phyloP scores from a whole-genome alignment of 2,113 vertebrate species.

The Tupaia tana region DNA sequence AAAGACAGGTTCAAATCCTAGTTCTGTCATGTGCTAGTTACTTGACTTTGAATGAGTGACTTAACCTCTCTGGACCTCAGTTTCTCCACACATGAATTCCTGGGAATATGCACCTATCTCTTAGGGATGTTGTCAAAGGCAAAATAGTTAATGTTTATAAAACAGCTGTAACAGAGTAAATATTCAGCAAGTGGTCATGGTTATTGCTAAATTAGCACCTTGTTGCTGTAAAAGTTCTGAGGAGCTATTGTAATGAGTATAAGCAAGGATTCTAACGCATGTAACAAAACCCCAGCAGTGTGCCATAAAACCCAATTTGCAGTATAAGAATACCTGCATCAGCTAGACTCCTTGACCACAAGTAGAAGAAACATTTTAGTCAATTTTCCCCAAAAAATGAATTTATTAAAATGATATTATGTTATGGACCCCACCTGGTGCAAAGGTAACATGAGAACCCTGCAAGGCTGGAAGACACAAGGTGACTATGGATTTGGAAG shows the following conservation, averaged over 20 bases:
- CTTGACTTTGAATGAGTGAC: background rate
- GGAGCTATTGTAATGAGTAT: background rate
- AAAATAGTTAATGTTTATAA: background rate
- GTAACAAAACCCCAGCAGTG: background rate
- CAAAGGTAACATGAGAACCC: too few species aligned
- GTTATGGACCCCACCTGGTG: too few species aligned
- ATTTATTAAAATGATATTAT: conserved; percentile 28
- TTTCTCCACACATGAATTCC: conserved; percentile 38
- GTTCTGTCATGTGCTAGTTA: background rate
- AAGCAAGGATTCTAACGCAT: background rate
- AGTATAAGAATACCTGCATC: background rate
- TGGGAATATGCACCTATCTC: background rate
- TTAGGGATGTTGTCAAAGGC: background rate
- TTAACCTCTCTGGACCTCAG: background rate
- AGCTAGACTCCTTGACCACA: background rate
- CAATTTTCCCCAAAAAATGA: background rate
- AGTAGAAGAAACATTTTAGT: conserved; percentile 9
- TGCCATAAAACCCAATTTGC: background rate
- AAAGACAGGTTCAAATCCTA: background rate
- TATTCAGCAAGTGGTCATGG: background rate
- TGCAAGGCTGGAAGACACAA: too few species aligned
- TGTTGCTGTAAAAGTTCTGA: background rate
- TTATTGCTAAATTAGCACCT: background rate
- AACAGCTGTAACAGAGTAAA: background rate
- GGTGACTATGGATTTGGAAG: too few species aligned